Evolutionary conservation across 64 coral and sea anemone genomes (phyloP).

Genomic region (Orbicella faveolata): DNA sequence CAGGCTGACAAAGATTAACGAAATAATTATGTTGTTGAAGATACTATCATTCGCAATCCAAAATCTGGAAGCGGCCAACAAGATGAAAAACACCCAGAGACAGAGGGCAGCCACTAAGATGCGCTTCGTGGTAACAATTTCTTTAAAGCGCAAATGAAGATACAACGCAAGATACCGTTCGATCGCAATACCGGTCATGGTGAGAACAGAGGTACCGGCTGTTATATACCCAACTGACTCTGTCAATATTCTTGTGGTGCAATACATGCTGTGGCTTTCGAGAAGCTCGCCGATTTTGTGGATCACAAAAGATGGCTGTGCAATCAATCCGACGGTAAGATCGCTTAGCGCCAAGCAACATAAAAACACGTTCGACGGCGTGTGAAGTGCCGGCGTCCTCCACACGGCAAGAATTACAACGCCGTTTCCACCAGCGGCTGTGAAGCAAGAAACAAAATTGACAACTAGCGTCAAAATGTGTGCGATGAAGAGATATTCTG

Average conservation of each 20-base stretch:
- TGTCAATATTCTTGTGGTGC: constrained; percentile 20
- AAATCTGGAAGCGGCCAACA: constrained; percentile 9
- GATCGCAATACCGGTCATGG: constrained; percentile 36
- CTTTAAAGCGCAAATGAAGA: constrained; percentile 36
- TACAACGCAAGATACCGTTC: constrained; percentile 49
- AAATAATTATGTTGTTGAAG: constrained; percentile 11
- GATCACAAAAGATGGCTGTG: constrained; percentile 57
- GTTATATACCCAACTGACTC: constrained; percentile 21
- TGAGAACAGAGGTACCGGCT: constrained; percentile 25
- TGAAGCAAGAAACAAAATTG: constrained; percentile 43
- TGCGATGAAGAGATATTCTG: neutral
- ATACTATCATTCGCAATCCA: constrained; percentile 6
- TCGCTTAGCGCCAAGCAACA: constrained; percentile 60
- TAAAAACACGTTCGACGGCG: constrained; percentile 53
- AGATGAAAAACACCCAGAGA: constrained; percentile 23
- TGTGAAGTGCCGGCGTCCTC: constrained; percentile 38
- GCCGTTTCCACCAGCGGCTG: constrained; percentile 47
- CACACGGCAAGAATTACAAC: constrained; percentile 56
- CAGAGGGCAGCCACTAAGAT: neutral
- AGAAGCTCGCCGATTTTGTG: constrained; percentile 53
- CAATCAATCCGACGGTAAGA: constrained; percentile 52
- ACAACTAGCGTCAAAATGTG: constrained; percentile 32
- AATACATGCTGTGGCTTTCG: constrained; percentile 21
- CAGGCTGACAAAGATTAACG: constrained; percentile 20
- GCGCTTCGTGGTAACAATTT: constrained; percentile 30